Base-by-base conservation (phyloP, 53 echinoderm and acorn worm species). In the Hippasteria phrygiana region DNA sequence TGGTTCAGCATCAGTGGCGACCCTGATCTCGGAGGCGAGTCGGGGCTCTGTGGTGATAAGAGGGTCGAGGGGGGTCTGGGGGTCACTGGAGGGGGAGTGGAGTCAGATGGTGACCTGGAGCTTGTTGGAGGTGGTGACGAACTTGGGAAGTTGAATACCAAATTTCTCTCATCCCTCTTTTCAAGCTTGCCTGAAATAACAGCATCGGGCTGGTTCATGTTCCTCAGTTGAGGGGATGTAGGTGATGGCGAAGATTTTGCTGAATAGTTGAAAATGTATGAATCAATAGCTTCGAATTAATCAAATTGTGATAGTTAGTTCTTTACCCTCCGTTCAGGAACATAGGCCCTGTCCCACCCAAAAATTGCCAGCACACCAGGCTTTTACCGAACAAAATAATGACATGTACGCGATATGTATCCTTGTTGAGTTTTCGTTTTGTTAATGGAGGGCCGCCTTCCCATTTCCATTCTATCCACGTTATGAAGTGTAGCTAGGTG, bases 31-130 rank as follows among this genome's bases (percentile, higher is more conserved):
- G 72, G 50, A 27, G 75, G 28, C 13, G 75, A n/a, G 32, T 50
- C 11, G 47, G 75, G 47, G 32, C 2, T 31, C 12, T 27, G 31
- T 46, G 51, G 47, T 75, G 47, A 46, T 12, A 47, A 1, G 37
- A 75, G 50, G 32, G 47, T 75, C 14, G 75, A 75, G 16, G 46
- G 12, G 5, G 75, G 48, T 31, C 75, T 46, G 11, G 75, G 75
- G 31, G 48, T 75, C 32, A 75, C 75, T 24, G 51, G 75, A 1
- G 75, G 75, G 17, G 75, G 75, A 3, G 43, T 24, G 3, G 4
- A 9, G 26, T 9, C 26, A 0, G 59, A 18, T 24, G 59, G 26
- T 8, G 20, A 14, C n/a, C 6, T 26, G 7, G 4, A 8, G 7
- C 59, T 59, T 14, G 0, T 8, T 2, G 59, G 59, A 7, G n/a